These are phyloP conservation scores for Meloidogyne chitwoodi DNA, from an alignment of 1,140 invertebrate genomes.

Conservation along the genomic window DNA sequence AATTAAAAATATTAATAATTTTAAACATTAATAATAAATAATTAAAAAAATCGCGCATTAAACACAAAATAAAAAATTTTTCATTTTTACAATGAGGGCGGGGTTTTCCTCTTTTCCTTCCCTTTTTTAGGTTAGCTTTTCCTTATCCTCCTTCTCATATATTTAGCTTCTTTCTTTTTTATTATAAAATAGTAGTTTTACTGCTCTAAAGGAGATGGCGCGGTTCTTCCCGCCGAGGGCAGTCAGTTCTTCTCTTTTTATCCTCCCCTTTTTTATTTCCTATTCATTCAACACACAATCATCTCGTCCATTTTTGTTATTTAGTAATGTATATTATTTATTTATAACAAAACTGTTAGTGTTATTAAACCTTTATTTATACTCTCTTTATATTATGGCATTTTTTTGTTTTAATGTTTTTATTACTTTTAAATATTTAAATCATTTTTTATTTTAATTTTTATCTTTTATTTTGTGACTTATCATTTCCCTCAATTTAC, in stretches of 20 bases:
- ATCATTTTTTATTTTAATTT: too few species aligned
- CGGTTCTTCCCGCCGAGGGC: not conserved
- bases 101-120: not conserved
- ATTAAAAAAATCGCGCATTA: not conserved
- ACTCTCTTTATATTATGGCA: too few species aligned
- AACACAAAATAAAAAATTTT: constrained; percentile 29
- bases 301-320: not conserved
- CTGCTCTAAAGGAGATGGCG: not conserved
- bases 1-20: too few species aligned
- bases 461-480: too few species aligned
- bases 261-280: not conserved
- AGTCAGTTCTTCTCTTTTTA: not conserved
- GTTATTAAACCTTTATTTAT: not conserved
- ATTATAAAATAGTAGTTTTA: too few species aligned
- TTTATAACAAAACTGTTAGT: not conserved
- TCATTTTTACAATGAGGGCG: too few species aligned
- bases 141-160: not conserved
- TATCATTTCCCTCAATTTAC: too few species aligned
- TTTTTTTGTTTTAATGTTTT: too few species aligned
- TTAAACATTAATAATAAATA: too few species aligned
- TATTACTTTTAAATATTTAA: too few species aligned
- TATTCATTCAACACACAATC: not conserved
- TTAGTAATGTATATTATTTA: not conserved
- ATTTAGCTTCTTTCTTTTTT: too few species aligned
- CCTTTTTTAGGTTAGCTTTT: not conserved